Conservation (phyloP, 2,888 invertebrate genomes). For the Lasioglossum zephyrum region DNA sequence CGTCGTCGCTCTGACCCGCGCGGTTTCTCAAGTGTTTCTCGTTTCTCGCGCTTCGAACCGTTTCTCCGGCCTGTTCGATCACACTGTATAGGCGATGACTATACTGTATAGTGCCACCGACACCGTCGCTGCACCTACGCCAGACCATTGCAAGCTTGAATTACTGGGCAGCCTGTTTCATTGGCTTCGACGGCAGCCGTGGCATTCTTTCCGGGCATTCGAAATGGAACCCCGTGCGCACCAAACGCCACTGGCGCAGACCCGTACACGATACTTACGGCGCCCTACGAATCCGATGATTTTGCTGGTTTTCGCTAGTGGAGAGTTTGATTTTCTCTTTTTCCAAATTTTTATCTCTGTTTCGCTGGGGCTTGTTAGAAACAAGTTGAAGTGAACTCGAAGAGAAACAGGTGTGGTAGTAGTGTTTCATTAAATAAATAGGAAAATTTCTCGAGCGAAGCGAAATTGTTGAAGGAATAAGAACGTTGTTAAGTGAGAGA, state of each 20-base stretch:
- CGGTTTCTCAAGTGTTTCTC: constrained; percentile 9
- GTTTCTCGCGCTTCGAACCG: background rate
- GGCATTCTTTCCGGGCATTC: constrained; percentile 61
- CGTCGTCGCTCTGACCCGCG: background rate
- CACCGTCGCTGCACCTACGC: constrained; percentile 46
- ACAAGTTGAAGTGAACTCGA: too few species aligned
- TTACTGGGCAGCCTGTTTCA: constrained; percentile 56
- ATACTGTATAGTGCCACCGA: background rate
- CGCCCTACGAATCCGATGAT: background rate
- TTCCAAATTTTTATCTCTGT: background rate
- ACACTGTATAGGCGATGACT: background rate
- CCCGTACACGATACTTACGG: background rate
- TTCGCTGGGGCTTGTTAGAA: too few species aligned
- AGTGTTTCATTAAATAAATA: too few species aligned
- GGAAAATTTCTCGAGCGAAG: background rate
- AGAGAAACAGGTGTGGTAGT: too few species aligned
- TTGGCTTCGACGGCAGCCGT: constrained; percentile 50
- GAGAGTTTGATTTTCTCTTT: too few species aligned
- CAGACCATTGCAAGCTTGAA: constrained; percentile 45
- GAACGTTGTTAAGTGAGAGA: background rate
- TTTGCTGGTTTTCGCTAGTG: background rate
- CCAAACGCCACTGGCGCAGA: constrained; percentile 55
- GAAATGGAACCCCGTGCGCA: constrained; percentile 67
- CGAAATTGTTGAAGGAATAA: background rate
- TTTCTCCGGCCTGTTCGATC: background rate